A percentile compares a stretch with the other conserved stretches of the same genome.
phyloP scores from a whole-genome alignment of 2,888 invertebrate species.

The Bugulina stolonifera region DNA sequence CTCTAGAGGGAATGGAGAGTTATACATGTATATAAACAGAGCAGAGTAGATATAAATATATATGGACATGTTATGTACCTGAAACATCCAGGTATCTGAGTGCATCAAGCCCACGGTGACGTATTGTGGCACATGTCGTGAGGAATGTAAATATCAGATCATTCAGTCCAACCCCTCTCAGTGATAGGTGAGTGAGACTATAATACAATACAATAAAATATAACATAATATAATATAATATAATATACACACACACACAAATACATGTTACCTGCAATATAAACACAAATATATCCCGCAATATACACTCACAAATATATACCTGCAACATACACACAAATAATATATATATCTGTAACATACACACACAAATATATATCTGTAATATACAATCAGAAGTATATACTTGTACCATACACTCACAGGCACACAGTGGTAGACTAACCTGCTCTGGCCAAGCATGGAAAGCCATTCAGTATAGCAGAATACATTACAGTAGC shows the following conservation, averaged over 20 bases:
- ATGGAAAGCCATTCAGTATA: neutral
- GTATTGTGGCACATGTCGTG: neutral
- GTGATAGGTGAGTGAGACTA: slow-evolving; percentile 15
- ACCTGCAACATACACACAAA: no score
- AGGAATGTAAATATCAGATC: neutral
- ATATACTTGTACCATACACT: no score
- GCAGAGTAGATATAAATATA: neutral
- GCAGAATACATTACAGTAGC: neutral
- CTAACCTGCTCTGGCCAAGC: slow-evolving; percentile 14
- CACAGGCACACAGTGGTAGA: no score
- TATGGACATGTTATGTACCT: neutral
- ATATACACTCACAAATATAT: no score
- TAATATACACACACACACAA: no score
- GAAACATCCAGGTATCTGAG: neutral
- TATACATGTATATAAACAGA: neutral
- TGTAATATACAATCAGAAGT: no score
- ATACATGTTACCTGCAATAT: no score
- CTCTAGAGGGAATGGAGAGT: neutral
- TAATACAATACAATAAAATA: neutral
- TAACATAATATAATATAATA: no score
- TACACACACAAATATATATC: no score
- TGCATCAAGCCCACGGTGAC: neutral
- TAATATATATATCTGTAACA: no score
- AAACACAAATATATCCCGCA: no score
- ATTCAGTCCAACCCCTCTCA: slow-evolving; percentile 1